Percentiles rank a stretch among this genome's conserved stretches.
Conservation (phyloP, 2,113 vertebrate species). For the Cyprinodon brontotheroides region DNA sequence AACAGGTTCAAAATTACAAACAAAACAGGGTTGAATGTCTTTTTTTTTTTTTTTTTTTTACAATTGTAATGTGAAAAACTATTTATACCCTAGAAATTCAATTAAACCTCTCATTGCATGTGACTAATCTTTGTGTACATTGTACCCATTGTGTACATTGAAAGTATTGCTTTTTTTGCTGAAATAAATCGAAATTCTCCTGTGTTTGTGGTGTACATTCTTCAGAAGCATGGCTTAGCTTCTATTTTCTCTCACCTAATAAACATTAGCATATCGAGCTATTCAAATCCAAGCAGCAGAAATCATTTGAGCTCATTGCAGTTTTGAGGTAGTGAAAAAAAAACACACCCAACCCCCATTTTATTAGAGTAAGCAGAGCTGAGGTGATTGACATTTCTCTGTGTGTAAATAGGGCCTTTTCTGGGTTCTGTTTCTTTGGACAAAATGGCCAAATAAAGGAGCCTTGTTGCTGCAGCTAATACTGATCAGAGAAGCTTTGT, state of each 20-base stretch:
- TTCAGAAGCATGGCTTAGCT: neutral
- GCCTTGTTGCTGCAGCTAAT: conserved; percentile 49
- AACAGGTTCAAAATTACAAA: neutral
- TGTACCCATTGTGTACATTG: neutral
- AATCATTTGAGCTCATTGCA: conserved; percentile 20
- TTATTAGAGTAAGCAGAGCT: conserved; percentile 23
- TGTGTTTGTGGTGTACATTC: neutral
- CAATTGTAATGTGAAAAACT: too few relatives aligned
- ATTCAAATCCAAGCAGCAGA: conserved; percentile 17
- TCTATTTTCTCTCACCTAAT: neutral
- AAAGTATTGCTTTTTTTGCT: too few relatives aligned
- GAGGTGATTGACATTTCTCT: conserved; percentile 23
- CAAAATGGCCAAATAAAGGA: conserved; percentile 51
- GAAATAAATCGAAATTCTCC: neutral
- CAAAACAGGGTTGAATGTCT: too few relatives aligned
- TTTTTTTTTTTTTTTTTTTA: too few relatives aligned
- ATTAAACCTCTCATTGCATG: neutral
- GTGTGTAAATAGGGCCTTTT: conserved; percentile 41
- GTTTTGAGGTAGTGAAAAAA: conserved; percentile 31
- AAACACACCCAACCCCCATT: conserved; percentile 22
- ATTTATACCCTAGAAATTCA: too few relatives aligned
- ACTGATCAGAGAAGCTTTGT: conserved; percentile 57
- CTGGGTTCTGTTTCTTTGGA: conserved; percentile 27
- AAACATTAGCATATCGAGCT: neutral
- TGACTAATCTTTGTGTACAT: neutral